Conservation (phyloP, 2,113 vertebrate species). For the Ammodytes marinus region DNA sequence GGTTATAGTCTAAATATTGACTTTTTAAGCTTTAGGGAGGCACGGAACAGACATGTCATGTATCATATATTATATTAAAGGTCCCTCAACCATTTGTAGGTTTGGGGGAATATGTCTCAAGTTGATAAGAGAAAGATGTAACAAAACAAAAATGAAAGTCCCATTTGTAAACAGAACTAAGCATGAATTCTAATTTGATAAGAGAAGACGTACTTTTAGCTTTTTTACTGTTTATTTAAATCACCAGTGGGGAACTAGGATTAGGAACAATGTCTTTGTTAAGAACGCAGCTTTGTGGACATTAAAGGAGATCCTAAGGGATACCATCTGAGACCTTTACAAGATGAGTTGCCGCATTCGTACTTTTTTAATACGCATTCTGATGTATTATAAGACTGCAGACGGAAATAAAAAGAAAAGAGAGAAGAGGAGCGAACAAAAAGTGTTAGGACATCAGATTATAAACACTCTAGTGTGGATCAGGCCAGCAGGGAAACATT, state of each 20-base stretch:
- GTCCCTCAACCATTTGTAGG: constrained; percentile 32
- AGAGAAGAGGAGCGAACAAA: neutral
- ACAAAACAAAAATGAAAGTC: constrained; percentile 17
- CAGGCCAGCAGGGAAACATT: constrained; percentile 1
- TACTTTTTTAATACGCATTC: constrained; percentile 24
- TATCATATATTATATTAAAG: constrained; percentile 52
- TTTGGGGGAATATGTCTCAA: constrained; percentile 34
- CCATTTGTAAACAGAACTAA: constrained; percentile 24
- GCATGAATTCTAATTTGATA: constrained; percentile 21
- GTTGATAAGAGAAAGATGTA: constrained; percentile 37
- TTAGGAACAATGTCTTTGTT: constrained; percentile 1
- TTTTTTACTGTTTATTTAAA: constrained; percentile 28
- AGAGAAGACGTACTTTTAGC: neutral
- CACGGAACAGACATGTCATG: constrained; percentile 54
- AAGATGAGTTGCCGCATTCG: constrained; percentile 2
- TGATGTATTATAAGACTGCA: constrained; percentile 2
- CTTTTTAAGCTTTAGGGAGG: constrained; percentile 59
- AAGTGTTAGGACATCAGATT: constrained; percentile 4
- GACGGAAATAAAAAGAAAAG: neutral
- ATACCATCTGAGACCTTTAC: constrained; percentile 36
- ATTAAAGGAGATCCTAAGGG: constrained; percentile 24
- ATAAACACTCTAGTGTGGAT: constrained; percentile 1
- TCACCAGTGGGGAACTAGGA: constrained; percentile 2
- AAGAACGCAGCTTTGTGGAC: constrained; percentile 19
- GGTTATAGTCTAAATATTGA: constrained; percentile 74